Evolutionary conservation across 2,888 invertebrate genomes (phyloP), one percentile per base, ranked within the genome.

Genomic region (Stenolophus ochropezus): DNA sequence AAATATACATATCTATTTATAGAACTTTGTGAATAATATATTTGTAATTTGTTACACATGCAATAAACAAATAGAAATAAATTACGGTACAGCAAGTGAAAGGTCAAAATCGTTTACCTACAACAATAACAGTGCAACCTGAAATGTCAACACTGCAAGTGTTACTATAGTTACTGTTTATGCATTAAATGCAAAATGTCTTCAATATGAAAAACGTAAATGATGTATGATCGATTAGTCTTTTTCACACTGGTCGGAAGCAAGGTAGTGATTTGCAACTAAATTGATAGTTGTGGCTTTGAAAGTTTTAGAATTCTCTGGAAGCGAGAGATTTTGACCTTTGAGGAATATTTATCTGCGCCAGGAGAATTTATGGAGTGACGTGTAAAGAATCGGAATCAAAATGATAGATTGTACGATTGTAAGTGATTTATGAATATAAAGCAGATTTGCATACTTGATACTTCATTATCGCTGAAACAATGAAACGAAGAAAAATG

Each of bases 371-470:
- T 33, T 69, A 33, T 33, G 65, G 33, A 27, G 33, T 69, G 65
- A 69, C 65, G 65, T 69, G 65, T 69, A 33, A 16, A 69, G 65
- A 69, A 69, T 69, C 21, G 53, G 20, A 74, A 49, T 74, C 51
- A 74, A 74, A 74, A 74, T 74, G 51, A 74, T 51, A 74, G 74
- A 74, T 53, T 51, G 21, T 74, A 14, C 51, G 74, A 27, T 74
- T 53, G 51, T 53, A 53, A 11, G 18, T 74, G 74, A 74, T 74
- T 74, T 74, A 74, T 74, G 51, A 53, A 49, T 49, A 51, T 73
- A 14, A 21, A 42, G 14, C 49, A 53, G 27, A 74, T 74, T 74
- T 74, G 49, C 74, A 74, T 74, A 74, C 27, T 33, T 69, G 65
- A 69, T 69, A 69, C 65, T 69, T 69, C 65, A 69, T 69, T 69